Conservation (phyloP, 2,113 vertebrate genomes). For the Pedetes capensis region DNA sequence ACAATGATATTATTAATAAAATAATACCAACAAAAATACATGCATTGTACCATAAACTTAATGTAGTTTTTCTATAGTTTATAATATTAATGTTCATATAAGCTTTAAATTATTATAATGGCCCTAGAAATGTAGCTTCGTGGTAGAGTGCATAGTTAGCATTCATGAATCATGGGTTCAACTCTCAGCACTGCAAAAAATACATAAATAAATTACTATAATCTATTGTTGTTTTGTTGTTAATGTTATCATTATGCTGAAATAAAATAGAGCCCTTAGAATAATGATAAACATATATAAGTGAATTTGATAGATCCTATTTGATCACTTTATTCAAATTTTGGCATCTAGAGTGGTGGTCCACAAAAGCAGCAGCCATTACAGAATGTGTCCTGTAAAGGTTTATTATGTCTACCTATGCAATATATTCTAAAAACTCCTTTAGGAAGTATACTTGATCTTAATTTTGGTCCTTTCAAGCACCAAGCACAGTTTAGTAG, state of each 20-base stretch:
- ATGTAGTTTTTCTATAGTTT: not conserved
- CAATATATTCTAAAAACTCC: not conserved
- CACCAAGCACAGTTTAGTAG: not conserved
- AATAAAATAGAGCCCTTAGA: not conserved
- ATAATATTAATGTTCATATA: not conserved
- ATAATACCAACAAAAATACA: not conserved
- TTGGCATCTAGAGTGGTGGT: not conserved
- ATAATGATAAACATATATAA: not conserved
- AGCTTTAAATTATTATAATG: not conserved
- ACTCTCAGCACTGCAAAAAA: not conserved
- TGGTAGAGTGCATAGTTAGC: not conserved
- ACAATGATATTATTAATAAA: not conserved
- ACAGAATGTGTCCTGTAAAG: not conserved
- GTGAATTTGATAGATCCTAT: not conserved
- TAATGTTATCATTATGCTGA: not conserved
- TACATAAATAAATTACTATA: not conserved
- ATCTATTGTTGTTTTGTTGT: not conserved
- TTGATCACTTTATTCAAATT: not conserved
- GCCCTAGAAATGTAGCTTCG: not conserved
- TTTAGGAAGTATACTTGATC: not conserved
- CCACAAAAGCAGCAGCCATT: not conserved
- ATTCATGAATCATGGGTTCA: not conserved
- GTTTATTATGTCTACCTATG: not conserved
- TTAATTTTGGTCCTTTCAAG: not conserved
- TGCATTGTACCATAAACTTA: not conserved